A percentile compares a stretch with the other conserved stretches of the same genome.
Evolutionary conservation across 35 echinoderm and acorn worm genomes (phyloP).

Genomic region (Ophioderma brevispina): DNA sequence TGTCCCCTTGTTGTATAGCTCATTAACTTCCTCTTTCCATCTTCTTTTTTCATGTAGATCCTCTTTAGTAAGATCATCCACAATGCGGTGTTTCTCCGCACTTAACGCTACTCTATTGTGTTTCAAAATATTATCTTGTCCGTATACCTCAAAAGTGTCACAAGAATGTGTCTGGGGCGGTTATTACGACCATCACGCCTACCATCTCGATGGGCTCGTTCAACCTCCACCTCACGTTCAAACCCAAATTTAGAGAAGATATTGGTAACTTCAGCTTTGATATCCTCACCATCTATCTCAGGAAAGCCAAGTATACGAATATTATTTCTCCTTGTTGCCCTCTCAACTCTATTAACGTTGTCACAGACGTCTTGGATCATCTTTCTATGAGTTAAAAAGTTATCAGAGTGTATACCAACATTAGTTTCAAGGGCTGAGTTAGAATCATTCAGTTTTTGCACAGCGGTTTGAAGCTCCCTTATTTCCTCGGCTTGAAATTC

Average conservation of each 20-base stretch:
- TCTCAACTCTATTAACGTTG: no score
- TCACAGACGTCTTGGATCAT: not conserved
- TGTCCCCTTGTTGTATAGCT: no score
- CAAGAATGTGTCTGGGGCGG: not conserved
- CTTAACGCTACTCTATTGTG: not conserved
- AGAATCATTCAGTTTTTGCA: not conserved
- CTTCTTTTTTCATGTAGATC: no score
- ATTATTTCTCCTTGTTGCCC: not conserved
- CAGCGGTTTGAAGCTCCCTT: not conserved
- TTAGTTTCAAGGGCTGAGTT: not conserved
- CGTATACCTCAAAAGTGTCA: not conserved
- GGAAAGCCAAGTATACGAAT: not conserved
- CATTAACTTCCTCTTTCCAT: no score
- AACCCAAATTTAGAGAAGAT: not conserved
- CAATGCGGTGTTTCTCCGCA: not conserved
- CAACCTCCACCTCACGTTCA: not conserved
- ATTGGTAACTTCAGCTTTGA: no score
- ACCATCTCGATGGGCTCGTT: not conserved
- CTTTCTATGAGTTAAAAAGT: not conserved
- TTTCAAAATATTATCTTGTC: not conserved
- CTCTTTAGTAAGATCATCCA: not conserved
- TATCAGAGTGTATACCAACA: not conserved
- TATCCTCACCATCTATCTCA: not conserved
- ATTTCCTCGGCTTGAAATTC: no score
- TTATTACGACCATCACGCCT: not conserved